Percentiles rank a stretch among this genome's conserved stretches.
Conservation (phyloP, 2,113 vertebrate species). For the Phyllostomus discolor region DNA sequence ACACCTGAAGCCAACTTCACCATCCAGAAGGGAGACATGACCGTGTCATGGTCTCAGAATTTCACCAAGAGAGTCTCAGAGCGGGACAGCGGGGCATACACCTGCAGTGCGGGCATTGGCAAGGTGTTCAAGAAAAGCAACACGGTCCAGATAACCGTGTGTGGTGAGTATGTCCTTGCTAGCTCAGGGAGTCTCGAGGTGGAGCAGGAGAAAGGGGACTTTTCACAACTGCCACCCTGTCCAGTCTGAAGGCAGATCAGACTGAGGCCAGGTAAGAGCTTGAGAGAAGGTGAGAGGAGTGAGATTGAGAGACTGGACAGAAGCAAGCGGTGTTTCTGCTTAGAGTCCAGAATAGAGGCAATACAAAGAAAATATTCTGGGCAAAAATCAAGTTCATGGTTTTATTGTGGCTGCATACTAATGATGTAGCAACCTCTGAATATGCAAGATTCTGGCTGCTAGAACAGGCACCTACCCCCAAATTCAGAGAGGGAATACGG, state of each 20-base stretch:
- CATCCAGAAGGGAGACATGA: constrained; percentile 3
- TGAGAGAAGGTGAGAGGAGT: not conserved
- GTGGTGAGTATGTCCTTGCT: constrained; percentile 43
- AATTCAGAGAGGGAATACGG: not conserved
- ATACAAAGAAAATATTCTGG: not conserved
- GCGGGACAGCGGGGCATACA: constrained; percentile 52
- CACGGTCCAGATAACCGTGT: constrained; percentile 12
- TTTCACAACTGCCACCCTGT: too few species aligned
- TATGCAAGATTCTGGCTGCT: not conserved
- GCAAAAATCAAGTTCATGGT: not conserved
- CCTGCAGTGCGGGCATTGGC: constrained; percentile 4
- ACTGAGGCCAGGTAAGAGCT: not conserved
- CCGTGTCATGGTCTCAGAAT: not conserved
- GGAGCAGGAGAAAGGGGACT: not conserved
- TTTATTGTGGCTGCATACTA: not conserved
- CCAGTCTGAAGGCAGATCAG: not conserved
- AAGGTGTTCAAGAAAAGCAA: constrained; percentile 63
- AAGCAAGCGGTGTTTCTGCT: not conserved
- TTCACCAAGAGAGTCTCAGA: constrained; percentile 14
- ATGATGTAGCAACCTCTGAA: not conserved
- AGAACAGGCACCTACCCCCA: not conserved
- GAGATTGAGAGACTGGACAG: not conserved
- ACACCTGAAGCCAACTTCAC: constrained; percentile 22
- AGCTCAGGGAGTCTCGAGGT: not conserved
- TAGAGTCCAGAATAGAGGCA: not conserved